Percentiles rank a stretch among this genome's conserved stretches.
These are phyloP conservation scores for Lottia scabra DNA, from an alignment of 2,888 invertebrate genomes.

Conservation along the genomic window DNA sequence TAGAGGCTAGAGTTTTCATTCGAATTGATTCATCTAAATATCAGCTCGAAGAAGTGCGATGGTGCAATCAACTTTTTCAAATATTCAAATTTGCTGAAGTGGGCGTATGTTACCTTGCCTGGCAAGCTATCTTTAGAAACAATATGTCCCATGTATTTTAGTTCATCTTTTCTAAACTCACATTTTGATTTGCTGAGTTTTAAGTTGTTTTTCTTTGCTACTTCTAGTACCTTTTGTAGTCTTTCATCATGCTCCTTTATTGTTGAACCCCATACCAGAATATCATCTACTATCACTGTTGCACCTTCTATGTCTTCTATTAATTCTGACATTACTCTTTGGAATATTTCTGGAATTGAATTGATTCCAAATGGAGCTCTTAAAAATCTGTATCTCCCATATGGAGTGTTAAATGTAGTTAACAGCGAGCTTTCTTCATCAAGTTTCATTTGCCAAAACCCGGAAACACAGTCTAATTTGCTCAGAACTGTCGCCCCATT, in stretches of 20 bases:
- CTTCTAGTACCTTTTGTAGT: not conserved
- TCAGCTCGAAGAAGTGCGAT: too few species aligned
- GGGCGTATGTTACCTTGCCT: too few species aligned
- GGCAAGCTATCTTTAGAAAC: slow-evolving; percentile 15
- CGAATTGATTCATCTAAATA: too few species aligned
- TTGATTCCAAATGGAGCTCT: slow-evolving; percentile 31
- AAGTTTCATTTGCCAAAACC: slow-evolving; percentile 29
- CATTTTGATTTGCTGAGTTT: slow-evolving; percentile 14
- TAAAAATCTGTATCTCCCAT: slow-evolving; percentile 15
- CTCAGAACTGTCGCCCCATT: slow-evolving; percentile 24
- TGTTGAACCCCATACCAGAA: slow-evolving; percentile 26
- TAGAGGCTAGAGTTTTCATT: too few species aligned
- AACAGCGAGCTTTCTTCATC: slow-evolving; percentile 7
- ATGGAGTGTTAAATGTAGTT: slow-evolving; percentile 22
- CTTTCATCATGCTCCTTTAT: slow-evolving; percentile 27
- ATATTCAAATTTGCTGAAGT: too few species aligned
- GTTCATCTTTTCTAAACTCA: slow-evolving; percentile 20
- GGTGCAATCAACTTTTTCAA: too few species aligned
- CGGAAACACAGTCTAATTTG: slow-evolving; percentile 28
- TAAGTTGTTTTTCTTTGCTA: slow-evolving; percentile 6
- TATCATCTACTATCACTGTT: slow-evolving; percentile 31
- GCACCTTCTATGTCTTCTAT: slow-evolving; percentile 29
- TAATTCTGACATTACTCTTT: slow-evolving; percentile 21
- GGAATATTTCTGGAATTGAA: slow-evolving; percentile 26
- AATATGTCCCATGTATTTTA: slow-evolving; percentile 12